Evolutionary conservation across 2,113 vertebrate genomes (phyloP), one percentile per base, ranked within the genome.

Genomic region (Zapus hudsonius): DNA sequence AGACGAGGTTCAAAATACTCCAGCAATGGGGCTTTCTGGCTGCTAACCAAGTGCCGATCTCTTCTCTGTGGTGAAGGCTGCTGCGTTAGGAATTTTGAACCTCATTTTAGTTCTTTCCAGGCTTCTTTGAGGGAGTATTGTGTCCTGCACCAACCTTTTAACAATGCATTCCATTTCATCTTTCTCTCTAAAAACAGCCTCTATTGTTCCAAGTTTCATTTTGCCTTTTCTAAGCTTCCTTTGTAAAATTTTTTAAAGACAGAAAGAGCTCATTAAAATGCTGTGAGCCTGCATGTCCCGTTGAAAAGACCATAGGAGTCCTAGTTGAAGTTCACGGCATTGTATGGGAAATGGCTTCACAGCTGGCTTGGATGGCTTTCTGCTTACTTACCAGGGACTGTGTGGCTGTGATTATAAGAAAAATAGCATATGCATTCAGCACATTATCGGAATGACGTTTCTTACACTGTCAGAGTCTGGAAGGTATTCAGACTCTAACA

Each of bases 181-280:
- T 84, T 79, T 96, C 87, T 33, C 84, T 90, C 63, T 95, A 86
- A 95, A 94, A 94, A 95, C 76, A 23, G 75, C 88, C 89, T 95
- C 76, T 79, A 84, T 79, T 87, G 92, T 92, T 93, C 25, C 75
- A 84, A 93, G 73, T 90, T 92, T 92, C 80, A 89, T 91, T 86
- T 87, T 89, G 89, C 76, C 67, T 89, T 92, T 92, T 93, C 84
- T 89, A 38, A 70, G 84, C 17, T 20, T 81, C 38, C 42, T 95
- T 84, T 87, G 67, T 89, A 89, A 93, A 42, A n/a, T 44, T 63
- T 42, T 84, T 80, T 92, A 92, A 75, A 80, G 75, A 73, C 40
- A 86, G 61, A 73, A 90, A 91, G 23, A 91, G 36, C 19, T 63
- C 81, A 81, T 89, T 89, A 93, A 91, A 74, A 10, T 29, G 33